These are phyloP conservation scores for Aricia agestis DNA, from an alignment of 1,140 invertebrate species.

Conservation along the genomic window DNA sequence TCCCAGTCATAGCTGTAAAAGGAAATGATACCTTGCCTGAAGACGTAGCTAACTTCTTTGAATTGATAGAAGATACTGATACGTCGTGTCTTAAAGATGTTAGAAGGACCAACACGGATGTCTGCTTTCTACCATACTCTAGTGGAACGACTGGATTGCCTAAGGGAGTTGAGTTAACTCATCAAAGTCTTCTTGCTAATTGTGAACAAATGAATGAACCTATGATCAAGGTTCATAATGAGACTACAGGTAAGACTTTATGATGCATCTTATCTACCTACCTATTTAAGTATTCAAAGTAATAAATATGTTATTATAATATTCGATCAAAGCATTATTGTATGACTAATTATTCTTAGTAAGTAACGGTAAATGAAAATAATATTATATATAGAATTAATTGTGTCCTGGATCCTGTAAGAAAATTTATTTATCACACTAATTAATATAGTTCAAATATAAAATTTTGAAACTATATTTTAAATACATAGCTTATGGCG, in stretches of 20 bases:
- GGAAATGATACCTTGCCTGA: constrained; percentile 64
- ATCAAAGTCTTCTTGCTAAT: constrained; percentile 80
- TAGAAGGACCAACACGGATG: constrained; percentile 67
- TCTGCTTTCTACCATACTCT: constrained; percentile 81
- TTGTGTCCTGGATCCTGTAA: too few species aligned
- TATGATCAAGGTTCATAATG: constrained; percentile 45
- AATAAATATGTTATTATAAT: too few species aligned
- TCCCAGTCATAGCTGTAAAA: constrained; percentile 77
- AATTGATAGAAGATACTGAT: constrained; percentile 76
- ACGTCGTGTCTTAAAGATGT: constrained; percentile 69
- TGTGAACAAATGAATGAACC: constrained; percentile 69
- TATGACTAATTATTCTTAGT: too few species aligned
- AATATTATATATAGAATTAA: too few species aligned
- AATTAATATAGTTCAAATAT: too few species aligned
- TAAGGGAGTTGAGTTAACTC: constrained; percentile 90
- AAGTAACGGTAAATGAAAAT: too few species aligned
- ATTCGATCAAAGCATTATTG: too few species aligned
- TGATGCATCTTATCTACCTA: too few species aligned
- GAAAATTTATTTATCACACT: too few species aligned
- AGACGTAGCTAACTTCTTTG: constrained; percentile 77
- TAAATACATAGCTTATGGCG: too few species aligned
- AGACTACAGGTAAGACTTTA: constrained; percentile 49
- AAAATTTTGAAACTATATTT: too few species aligned
- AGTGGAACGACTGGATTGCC: constrained; percentile 93
- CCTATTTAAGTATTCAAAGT: too few species aligned